Conservation (phyloP, 1,140 invertebrate genomes). For the Acromyrmex heyeri region DNA sequence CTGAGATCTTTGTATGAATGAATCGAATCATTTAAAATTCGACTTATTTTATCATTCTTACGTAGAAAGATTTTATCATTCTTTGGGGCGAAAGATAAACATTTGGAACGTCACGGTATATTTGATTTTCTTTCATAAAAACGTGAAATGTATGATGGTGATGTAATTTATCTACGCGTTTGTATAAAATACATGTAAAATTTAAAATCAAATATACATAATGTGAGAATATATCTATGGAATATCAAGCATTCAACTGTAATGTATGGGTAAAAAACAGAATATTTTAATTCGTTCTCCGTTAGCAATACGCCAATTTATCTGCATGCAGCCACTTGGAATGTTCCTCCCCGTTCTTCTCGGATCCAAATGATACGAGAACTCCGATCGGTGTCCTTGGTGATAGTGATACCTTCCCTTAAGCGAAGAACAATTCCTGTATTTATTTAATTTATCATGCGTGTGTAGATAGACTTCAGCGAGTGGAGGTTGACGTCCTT, state of each 20-base stretch:
- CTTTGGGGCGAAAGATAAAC: too few relatives aligned
- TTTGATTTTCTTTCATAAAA: not conserved
- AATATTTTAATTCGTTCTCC: not conserved
- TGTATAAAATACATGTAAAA: constrained; percentile 11
- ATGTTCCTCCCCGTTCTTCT: constrained; percentile 22
- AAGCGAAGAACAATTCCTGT: constrained; percentile 56
- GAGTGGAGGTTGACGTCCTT: constrained; percentile 21
- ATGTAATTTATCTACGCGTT: not conserved
- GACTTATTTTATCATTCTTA: not conserved
- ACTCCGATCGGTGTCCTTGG: constrained; percentile 39
- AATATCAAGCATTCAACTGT: not conserved
- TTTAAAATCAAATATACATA: constrained; percentile 19
- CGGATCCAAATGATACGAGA: constrained; percentile 4
- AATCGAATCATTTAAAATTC: not conserved
- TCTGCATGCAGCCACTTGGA: not conserved
- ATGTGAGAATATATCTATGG: not conserved
- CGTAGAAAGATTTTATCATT: not conserved
- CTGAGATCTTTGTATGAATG: not conserved
- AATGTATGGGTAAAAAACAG: not conserved
- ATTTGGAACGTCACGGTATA: not conserved
- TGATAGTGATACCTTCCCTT: constrained; percentile 49
- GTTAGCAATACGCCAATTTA: constrained; percentile 39
- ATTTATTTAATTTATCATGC: constrained; percentile 73
- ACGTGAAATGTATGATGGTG: not conserved
- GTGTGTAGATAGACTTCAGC: constrained; percentile 59